Base-by-base conservation (phyloP, 2,113 vertebrate genomes). In the Forbesichthys papilliferus region DNA sequence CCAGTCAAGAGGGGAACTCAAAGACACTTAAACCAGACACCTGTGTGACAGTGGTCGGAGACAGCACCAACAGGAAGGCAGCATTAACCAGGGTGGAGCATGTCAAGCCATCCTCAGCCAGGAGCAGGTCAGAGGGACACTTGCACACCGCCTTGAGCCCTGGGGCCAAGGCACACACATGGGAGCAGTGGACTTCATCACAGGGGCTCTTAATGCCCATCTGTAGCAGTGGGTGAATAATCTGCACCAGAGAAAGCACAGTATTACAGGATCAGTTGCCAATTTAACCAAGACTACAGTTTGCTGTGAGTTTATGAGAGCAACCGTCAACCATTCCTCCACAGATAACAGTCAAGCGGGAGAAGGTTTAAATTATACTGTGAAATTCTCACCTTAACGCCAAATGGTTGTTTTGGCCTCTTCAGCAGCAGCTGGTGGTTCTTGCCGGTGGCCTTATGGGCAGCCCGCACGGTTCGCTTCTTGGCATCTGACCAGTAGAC, bases 401-500 rank as follows among this genome's bases (percentile, higher is more conserved):
- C 93, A 0, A 94, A 94, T 0, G 96, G 93, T 68, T 95, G 94
- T 48, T 89, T 85, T 0, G 71, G 93, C 56, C 87, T 83, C 79
- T 96, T 98, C 51, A 97, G 75, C 14, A 98, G 82, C 54, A 95
- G 85, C 0, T 85, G 64, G 3, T 69, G 81, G 69, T 92, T 90
- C 88, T 96, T 98, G 72, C 95, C 96, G 0, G 92, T 94, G 13
- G 27, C 49, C 82, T 96, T 97, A 66, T 92, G 70, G 56, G 94
- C 91, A 27, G 66, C 89, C 75, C 93, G 94, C 34, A 98, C 91
- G 0, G 93, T 92, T 82, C 95, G 84, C 0, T 82, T 87, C 67
- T 93, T 94, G 11, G 86, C 80, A 42, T 98, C 96, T 0, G 96
- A 94, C 97, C 97, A 98, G 89, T 94, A 97, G 57, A 96, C 68